Evolutionary conservation across 2,888 invertebrate species (phyloP), one percentile per base, ranked within the genome.

Genomic region (Plagiodera versicolora): DNA sequence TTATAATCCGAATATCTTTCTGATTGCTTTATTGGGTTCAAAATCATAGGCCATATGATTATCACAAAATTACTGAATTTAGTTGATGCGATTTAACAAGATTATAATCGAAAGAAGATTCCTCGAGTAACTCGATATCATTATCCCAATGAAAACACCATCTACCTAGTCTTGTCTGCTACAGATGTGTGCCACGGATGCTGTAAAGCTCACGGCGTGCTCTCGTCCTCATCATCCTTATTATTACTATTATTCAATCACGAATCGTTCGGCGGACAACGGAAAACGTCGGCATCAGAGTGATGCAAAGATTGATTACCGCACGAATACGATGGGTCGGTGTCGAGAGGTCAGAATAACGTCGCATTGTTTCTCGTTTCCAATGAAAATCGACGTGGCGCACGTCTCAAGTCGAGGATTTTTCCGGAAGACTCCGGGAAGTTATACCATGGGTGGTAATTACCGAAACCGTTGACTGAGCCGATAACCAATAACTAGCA

Each of bases 191-290:
- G 39, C 39, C 39, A 39, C 39, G 39, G 39, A 39, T 39, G 39
- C 14, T 39, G 39, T 14, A 14, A 39, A 14, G 39, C 39, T 39
- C 39, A 39, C 39, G 39, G n/a, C 39, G 4, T 39, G 39, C 14
- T 11, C n/a, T n/a, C 14, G 14, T n/a, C 39, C 39, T 8, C 39
- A 39, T 39, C 11, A 39, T 39, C 39, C 14, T 39, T 14, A 14
- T 39, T 39, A 39, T 39, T 39, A 39, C 39, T 39, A 39, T 39
- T 39, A 39, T 39, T 39, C 39, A 39, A 39, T 39, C 39, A 39
- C 39, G 39, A 39, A 14, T 14, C 39, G 14, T 39, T 14, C 39
- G 39, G 11, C 32, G 32, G 3, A 32, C 32, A 32, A 9, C 32
- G 32, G 32, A 32, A 32, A 32, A 32, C 39, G 39, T 39, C 39